A percentile compares a stretch with the other conserved stretches of the same genome.
Evolutionary conservation across 1,140 invertebrate species (phyloP).

Genomic region (Pogonognathellus flavescens): DNA sequence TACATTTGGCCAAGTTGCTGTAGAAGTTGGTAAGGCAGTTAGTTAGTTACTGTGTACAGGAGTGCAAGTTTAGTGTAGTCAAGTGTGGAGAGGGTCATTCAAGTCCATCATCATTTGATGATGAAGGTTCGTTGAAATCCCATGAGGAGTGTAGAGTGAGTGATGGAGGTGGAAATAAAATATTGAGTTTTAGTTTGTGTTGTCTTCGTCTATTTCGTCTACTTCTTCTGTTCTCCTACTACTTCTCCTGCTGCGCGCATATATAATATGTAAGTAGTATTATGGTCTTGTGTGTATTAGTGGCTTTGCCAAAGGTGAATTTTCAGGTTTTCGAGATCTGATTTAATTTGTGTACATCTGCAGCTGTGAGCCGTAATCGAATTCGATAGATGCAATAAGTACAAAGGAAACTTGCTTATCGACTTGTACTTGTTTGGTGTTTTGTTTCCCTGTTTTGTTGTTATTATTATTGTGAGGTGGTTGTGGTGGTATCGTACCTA

Average conservation of each 20-base stretch:
- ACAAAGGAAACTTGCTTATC: conserved; percentile 46
- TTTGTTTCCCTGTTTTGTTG: not conserved
- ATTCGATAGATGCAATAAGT: conserved; percentile 38
- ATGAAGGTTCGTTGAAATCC: conserved; percentile 42
- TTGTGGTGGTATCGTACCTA: no score
- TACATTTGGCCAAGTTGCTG: conserved; percentile 32
- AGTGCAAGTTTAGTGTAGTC: conserved; percentile 8
- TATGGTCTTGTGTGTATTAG: not conserved
- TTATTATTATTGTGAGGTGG: not conserved
- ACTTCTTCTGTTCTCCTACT: not conserved
- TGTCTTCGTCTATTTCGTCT: conserved; percentile 8
- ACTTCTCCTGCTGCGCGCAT: not conserved
- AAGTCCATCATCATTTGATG: conserved; percentile 11
- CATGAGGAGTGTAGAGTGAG: conserved; percentile 13
- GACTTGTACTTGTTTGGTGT: conserved; percentile 8
- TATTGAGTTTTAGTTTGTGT: conserved; percentile 28
- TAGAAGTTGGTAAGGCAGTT: conserved; percentile 15
- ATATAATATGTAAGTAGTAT: not conserved
- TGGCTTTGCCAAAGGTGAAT: conserved; percentile 44
- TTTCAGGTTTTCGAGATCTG: conserved; percentile 48
- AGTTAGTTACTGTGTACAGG: not conserved
- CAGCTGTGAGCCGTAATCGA: conserved; percentile 41
- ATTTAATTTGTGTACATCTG: conserved; percentile 38
- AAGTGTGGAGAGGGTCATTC: conserved; percentile 38
- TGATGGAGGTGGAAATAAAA: conserved; percentile 49